Conservation (phyloP, 2,113 vertebrate genomes). For the Syngnathus scovelli region DNA sequence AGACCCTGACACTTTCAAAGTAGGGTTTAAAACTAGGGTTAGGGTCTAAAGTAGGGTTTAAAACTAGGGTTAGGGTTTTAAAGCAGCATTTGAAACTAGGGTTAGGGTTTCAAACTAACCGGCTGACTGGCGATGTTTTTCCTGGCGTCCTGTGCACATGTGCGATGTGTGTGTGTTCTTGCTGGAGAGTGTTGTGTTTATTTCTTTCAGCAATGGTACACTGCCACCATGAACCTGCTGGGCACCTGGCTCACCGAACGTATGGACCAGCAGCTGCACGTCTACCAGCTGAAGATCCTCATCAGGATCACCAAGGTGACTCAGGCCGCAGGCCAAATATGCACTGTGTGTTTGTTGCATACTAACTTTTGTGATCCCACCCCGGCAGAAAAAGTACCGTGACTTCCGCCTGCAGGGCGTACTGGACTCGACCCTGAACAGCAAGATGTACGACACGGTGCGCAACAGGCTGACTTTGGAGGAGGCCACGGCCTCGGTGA, state of each 20-base stretch:
- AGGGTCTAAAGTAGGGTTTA: too few relatives aligned
- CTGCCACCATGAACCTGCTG: slow-evolving; percentile 95
- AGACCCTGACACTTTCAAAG: too few relatives aligned
- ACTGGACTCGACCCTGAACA: slow-evolving; percentile 96
- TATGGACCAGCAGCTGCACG: slow-evolving; percentile 98
- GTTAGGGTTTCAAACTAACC: too few relatives aligned
- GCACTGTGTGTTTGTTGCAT: neutral
- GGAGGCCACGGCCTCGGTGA: slow-evolving; percentile 90
- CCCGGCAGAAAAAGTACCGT: slow-evolving; percentile 88
- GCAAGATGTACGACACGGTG: slow-evolving; percentile 97
- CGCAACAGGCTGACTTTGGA: slow-evolving; percentile 93
- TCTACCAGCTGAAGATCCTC: slow-evolving; percentile 98
- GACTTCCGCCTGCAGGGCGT: slow-evolving; percentile 99
- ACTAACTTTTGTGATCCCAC: neutral
- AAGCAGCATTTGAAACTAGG: too few relatives aligned
- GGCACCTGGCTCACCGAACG: slow-evolving; percentile 98
- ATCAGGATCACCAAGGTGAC: slow-evolving; percentile 98
- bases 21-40: too few relatives aligned
- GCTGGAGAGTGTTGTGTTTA: slow-evolving; percentile 85
- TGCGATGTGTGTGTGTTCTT: slow-evolving; percentile 68
- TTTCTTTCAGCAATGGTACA: slow-evolving; percentile 99
- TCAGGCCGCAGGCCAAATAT: neutral
- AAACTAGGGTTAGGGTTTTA: too few relatives aligned
- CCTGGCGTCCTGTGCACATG: slow-evolving; percentile 1
- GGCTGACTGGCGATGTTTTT: neutral